A percentile compares a stretch with the other conserved stretches of the same genome.
Evolutionary conservation across 2,113 vertebrate species (phyloP).

Genomic region (Phocoena sinus): DNA sequence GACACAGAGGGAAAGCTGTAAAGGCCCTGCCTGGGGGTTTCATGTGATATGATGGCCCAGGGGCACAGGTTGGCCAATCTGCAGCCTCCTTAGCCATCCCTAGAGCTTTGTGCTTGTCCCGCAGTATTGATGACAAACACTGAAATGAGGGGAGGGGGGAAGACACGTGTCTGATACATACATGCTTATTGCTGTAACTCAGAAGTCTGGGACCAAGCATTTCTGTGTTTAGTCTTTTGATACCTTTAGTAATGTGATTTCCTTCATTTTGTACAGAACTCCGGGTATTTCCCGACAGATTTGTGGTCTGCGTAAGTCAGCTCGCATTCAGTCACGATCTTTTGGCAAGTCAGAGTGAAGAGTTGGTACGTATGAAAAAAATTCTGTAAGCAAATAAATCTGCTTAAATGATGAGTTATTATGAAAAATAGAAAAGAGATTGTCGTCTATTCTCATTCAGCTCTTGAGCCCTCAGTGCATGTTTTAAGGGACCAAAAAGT

Average conservation of each 20-base stretch:
- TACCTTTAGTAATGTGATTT: conserved; percentile 54
- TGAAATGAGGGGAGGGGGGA: background rate
- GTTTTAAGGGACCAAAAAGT: conserved; percentile 32
- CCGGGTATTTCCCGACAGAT: conserved; percentile 91
- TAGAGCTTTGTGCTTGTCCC: background rate
- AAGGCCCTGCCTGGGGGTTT: conserved; percentile 13
- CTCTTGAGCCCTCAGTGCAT: background rate
- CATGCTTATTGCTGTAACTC: background rate
- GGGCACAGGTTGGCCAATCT: conserved; percentile 55
- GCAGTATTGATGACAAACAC: background rate
- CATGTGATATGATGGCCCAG: background rate
- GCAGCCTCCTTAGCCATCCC: background rate
- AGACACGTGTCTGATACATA: background rate
- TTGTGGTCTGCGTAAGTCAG: conserved; percentile 90
- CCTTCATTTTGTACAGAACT: conserved; percentile 82
- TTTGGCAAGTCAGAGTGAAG: conserved; percentile 77
- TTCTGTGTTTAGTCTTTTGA: background rate
- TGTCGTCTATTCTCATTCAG: background rate
- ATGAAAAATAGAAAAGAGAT: background rate
- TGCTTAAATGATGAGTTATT: background rate
- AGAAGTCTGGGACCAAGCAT: background rate
- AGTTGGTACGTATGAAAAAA: conserved; percentile 82
- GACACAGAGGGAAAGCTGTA: background rate
- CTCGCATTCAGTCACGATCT: conserved; percentile 78
- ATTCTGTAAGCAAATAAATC: background rate